Base-by-base conservation (phyloP, 2,113 vertebrate species). In the Pollachius pollachius region DNA sequence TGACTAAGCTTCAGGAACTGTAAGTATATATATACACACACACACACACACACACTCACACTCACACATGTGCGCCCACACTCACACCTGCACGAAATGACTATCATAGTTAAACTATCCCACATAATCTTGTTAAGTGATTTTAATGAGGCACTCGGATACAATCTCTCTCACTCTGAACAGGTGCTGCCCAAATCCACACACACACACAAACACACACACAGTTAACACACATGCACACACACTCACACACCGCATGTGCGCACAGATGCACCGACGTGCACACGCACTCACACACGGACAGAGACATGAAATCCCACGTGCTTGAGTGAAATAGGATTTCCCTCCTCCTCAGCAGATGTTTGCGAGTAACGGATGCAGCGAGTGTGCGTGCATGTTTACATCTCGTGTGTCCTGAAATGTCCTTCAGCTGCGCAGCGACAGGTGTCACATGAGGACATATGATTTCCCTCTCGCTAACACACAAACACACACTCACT, bases 1-100 rank as follows among this genome's bases (percentile, higher is more conserved):
- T 98, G 76, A 92, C 93, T 72, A 93, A 95, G 78, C 96, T 98
- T 84, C 96, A 97, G 89, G 96, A 98, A 89, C 92, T 98, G 96
- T 98, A 88, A 96, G 96, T 90, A 59, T 15, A 41, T 30, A 67
- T 41, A 71, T 23, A 69, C 30, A 69, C 67, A 60, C 67, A 58
- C 66, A 68, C 52, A 25, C 23, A 59, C 54, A 18, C 23, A 59
- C 67, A 59, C 67, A 68, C 67, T n/a, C 66, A 68, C 66, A 63
- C 62, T 17, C 62, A 37, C 25, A 52, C 17, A 21, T 34, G 11
- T 48, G 41, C 1, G 41, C 41, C 2, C 41, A 48, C 41, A 48
- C 41, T 48, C 80, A 80, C 87, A 90, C 88, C 86, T 89, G 86
- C 84, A 83, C 4, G 21, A 73, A 80, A 88, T 89, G 82, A 87